Evolutionary conservation across 2,797 vertebrate species (phyloP).

Genomic region (Neostethus bicornis): DNA sequence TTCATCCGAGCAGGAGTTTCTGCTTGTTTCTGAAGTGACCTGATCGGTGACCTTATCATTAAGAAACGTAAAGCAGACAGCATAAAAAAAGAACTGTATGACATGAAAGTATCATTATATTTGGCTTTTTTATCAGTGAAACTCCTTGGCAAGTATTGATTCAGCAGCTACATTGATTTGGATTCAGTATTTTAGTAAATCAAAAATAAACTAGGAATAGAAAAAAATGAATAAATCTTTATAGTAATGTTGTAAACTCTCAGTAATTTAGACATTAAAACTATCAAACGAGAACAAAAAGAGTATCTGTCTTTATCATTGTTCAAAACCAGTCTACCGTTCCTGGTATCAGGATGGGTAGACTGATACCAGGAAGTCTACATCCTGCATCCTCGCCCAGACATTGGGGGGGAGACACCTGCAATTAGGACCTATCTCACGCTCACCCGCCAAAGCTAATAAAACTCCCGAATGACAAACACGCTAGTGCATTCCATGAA

Average conservation of each 20-base stretch:
- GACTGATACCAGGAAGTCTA: no score
- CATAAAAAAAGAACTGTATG: background rate
- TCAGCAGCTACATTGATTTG: background rate
- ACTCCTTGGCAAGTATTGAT: background rate
- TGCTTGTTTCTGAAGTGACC: background rate
- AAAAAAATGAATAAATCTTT: background rate
- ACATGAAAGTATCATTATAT: background rate
- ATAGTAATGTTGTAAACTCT: background rate
- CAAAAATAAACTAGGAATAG: background rate
- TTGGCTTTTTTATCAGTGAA: no score
- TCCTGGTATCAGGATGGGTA: no score
- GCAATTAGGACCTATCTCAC: no score
- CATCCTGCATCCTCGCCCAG: no score
- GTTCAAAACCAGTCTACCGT: no score
- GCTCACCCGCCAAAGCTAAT: no score
- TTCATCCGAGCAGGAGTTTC: slow-evolving; percentile 3
- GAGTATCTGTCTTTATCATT: no score
- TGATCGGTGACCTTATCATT: background rate
- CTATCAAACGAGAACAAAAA: background rate
- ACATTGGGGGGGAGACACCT: no score
- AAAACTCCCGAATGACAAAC: no score
- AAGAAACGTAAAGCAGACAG: background rate
- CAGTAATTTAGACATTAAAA: background rate
- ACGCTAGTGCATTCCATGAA: no score
- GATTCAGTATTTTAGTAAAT: background rate